Base-by-base conservation (phyloP, 2,797 vertebrate species). In the Aphelocoma californica region DNA sequence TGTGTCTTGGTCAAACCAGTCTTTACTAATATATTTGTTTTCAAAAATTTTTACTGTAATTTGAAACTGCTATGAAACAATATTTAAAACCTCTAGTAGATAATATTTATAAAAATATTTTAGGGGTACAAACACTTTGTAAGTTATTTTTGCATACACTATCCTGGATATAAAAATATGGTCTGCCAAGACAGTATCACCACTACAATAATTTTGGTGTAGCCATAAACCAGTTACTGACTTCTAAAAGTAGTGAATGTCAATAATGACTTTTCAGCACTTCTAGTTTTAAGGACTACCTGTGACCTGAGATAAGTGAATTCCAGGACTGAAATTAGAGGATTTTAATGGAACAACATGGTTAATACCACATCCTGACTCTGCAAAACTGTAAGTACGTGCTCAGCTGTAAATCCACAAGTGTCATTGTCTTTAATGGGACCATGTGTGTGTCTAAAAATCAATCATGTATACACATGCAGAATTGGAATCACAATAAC, bases 401-500 rank as follows among this genome's bases (percentile, higher is more conserved):
- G 31, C 81, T 88, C 73, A 62, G 80, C 54, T 94, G 78, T 75
- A 92, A 95, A 81, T 77, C 56, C 86, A 53, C 73, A 80, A 90
- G 17, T 92, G 66, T 86, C 47, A 54, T 54, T 79, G 93, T 79
- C 80, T 93, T 95, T 95, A 94, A 88, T 80, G 74, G 71, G 58
- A 92, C 80, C 32, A 62, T 79, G 96, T 77, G 56, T 60, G 81
- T 90, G 86, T 83, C 90, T 92, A 86, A 95, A 93, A 95, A 92
- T 96, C 96, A 95, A 95, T 95, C 93, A 75, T 28, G 73, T 95
- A 81, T 92, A 86, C 78, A 95, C 90, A 77, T 66, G 58, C 70
- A 62, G 86, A 93, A 95, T 34, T 94, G 88, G 81, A 96, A 92
- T 90, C 86, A 66, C 90, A 95, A 54, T 93, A 97, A 95, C 86